Base-by-base conservation (phyloP, 1,140 invertebrate genomes). In the Aphelenchoides fujianensis region DNA sequence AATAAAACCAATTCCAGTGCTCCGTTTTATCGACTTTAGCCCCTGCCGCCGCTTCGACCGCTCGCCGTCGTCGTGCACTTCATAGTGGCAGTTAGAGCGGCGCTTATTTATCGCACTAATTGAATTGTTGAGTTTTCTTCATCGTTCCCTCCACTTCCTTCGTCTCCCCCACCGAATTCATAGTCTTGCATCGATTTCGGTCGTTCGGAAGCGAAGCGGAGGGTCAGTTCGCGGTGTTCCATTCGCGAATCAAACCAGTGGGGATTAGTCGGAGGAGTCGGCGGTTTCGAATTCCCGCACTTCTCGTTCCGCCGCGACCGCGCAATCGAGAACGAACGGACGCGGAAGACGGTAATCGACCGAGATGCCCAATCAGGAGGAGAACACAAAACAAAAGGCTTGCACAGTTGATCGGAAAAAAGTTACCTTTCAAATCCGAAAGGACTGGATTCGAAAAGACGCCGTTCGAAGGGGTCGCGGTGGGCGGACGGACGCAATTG, bases 1-100 rank as follows among this genome's bases (percentile, higher is more conserved):
- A 48, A 48, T 48, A 48, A 48, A 48, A 48, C 41, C 41, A 48
- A 48, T 48, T 48, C 41, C n/a, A n/a, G n/a, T n/a, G n/a, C n/a
- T n/a, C n/a, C 41, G 12, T 48, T 48, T 48, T 48, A 48, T 48
- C 41, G 41, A 48, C 41, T 48, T 48, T 48, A 48, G 41, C 41
- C 41, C 41, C 41, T 23, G 41, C 41, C 41, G 12, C 41, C 12
- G 12, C 12, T 48, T 48, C n/a, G n/a, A n/a, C n/a, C n/a, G n/a
- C n/a, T n/a, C n/a, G n/a, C n/a, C n/a, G n/a, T n/a, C n/a, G n/a
- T 48, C 12, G 41, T 48, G 41, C 41, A 48, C 41, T 48, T 16
- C n/a, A n/a, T n/a, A n/a, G n/a, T n/a, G n/a, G n/a, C n/a, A n/a
- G n/a, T n/a, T n/a, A n/a, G n/a, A n/a, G n/a, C 41, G 23, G 41